These are phyloP conservation scores for Alauda arvensis DNA, from an alignment of 2,797 vertebrate genomes.

Conservation along the genomic window DNA sequence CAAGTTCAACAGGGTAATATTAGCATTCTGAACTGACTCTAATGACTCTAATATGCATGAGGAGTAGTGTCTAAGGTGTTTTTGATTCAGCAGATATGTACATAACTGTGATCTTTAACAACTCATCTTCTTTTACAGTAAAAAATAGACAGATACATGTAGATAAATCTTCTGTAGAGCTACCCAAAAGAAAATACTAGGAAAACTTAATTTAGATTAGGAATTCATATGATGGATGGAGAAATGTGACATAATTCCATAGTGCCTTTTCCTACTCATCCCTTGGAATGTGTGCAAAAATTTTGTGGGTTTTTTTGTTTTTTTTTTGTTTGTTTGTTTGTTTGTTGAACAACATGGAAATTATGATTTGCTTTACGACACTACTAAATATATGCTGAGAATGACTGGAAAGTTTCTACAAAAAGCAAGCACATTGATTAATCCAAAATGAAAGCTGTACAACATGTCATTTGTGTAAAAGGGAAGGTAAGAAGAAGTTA, in stretches of 20 bases:
- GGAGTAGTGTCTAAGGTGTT: not conserved
- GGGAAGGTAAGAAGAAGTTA: not conserved
- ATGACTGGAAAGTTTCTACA: not conserved
- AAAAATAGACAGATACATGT: not conserved
- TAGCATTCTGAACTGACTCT: not conserved
- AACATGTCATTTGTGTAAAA: not conserved
- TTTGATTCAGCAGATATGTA: not conserved
- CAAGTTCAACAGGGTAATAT: not conserved
- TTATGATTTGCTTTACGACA: not conserved
- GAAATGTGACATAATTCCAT: not conserved
- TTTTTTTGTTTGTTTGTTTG: no score
- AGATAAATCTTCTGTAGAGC: not conserved
- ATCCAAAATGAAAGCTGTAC: not conserved
- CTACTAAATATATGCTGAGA: not conserved
- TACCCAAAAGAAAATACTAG: not conserved
- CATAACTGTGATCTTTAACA: not conserved
- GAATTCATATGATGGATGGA: not conserved
- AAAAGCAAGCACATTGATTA: not conserved
- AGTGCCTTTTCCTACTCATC: not conserved
- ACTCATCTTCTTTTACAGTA: not conserved
- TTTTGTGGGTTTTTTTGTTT: no score
- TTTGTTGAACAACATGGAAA: not conserved
- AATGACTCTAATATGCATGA: not conserved
- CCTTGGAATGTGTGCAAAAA: not conserved
- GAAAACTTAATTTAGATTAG: not conserved